Percentiles rank a stretch among this genome's conserved stretches.
phyloP scores from a whole-genome alignment of 2,888 invertebrate species.

The Drosophila kambysellisi region DNA sequence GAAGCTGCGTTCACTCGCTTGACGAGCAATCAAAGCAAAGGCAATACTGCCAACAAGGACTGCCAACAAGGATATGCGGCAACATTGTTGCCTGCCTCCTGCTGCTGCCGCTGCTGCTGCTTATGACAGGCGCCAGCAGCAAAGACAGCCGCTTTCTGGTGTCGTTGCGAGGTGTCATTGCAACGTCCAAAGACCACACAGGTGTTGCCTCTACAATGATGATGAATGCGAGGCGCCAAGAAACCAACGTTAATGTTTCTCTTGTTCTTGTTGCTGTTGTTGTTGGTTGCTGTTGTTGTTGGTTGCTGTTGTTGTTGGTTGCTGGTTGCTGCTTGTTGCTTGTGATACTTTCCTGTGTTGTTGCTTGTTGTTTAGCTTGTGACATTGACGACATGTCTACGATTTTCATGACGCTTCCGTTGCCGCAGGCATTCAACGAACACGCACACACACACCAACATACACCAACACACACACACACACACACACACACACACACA shows the following conservation, averaged over 20 bases:
- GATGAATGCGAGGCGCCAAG: slow-evolving; percentile 48
- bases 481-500: slow-evolving; percentile 1
- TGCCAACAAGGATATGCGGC: slow-evolving; percentile 7
- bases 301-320: neutral
- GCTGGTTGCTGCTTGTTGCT: neutral
- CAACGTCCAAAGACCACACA: slow-evolving; percentile 42
- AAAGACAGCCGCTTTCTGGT: slow-evolving; percentile 38
- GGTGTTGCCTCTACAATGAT: slow-evolving; percentile 53
- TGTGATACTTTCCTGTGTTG: slow-evolving; percentile 28
- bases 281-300: neutral
- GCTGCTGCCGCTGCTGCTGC: slow-evolving; percentile 23
- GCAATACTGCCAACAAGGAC: slow-evolving; percentile 2
- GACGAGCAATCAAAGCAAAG: slow-evolving; percentile 40
- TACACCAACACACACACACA: neutral
- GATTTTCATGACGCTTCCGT: slow-evolving; percentile 65
- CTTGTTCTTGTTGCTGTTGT: slow-evolving; percentile 4
- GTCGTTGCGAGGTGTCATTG: slow-evolving; percentile 27
- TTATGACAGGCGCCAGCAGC: slow-evolving; percentile 45
- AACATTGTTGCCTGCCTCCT: slow-evolving; percentile 35
- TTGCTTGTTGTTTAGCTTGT: slow-evolving; percentile 50
- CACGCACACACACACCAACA: slow-evolving; percentile 7
- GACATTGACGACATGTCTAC: slow-evolving; percentile 73
- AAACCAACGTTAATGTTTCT: slow-evolving; percentile 29
- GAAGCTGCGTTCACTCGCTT: slow-evolving; percentile 40
- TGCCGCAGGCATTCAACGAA: slow-evolving; percentile 36